Conservation (phyloP, 2,113 vertebrate species). For the Gymnarchus niloticus region DNA sequence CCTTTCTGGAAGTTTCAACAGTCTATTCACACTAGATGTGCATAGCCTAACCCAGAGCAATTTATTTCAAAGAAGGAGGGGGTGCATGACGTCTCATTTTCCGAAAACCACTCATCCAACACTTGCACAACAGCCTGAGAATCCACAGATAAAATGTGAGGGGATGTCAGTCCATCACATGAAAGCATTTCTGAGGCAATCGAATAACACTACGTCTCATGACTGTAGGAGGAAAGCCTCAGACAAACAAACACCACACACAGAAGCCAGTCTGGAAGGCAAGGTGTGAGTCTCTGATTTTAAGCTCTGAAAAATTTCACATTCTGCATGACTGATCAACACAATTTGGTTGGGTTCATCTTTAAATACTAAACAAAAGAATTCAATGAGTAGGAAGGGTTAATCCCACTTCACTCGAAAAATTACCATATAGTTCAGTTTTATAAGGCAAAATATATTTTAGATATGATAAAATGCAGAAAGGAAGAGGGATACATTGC, state of each 20-base stretch:
- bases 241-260: not conserved
- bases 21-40: not conserved
- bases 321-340: no score
- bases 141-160: not conserved
- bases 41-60: not conserved
- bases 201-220: not conserved
- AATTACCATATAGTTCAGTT: no score
- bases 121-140: not conserved
- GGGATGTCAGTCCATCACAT: not conserved
- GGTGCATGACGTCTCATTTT: not conserved
- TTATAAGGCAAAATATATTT: no score
- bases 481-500: no score
- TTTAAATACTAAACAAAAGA: no score
- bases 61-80: not conserved
- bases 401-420: no score
- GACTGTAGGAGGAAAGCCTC: not conserved
- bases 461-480: no score
- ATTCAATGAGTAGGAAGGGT: no score
- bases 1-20: not conserved
- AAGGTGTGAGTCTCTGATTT: not conserved
- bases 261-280: not conserved
- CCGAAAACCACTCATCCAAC: not conserved
- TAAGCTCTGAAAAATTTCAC: no score
- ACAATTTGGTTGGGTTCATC: no score
- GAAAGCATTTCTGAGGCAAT: no score